phyloP scores from a whole-genome alignment of 1,140 invertebrate species.

The Neuroterus valhalla region DNA sequence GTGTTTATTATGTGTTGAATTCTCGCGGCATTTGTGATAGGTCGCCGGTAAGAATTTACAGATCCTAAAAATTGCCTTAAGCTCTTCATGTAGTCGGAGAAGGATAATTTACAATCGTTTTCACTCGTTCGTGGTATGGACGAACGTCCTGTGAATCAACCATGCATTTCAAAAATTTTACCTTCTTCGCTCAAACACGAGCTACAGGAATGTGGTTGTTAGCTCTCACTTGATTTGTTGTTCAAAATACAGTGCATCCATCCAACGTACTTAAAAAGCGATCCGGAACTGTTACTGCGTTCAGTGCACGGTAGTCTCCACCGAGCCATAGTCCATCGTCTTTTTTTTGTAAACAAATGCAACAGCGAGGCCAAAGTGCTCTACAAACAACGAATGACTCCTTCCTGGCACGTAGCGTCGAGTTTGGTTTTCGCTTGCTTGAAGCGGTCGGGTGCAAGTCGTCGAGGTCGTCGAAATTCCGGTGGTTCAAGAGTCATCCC shows the following conservation, averaged over 20 bases:
- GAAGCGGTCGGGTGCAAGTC: slow-evolving; percentile 40
- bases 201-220: slow-evolving; percentile 26
- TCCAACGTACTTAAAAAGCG: slow-evolving; percentile 54
- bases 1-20: slow-evolving; percentile 49
- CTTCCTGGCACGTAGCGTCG: slow-evolving; percentile 45
- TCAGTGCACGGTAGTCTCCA: slow-evolving; percentile 74
- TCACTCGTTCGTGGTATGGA: slow-evolving; percentile 28
- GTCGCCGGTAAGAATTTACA: too few species aligned
- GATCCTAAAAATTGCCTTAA: too few species aligned
- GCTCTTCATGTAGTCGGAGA: slow-evolving; percentile 38
- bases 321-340: slow-evolving; percentile 67
- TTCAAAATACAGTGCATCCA: slow-evolving; percentile 55
- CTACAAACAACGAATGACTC: slow-evolving; percentile 51
- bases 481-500: slow-evolving; percentile 62
- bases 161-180: slow-evolving; percentile 44
- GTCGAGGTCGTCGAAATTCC: slow-evolving; percentile 56
- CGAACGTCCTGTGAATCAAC: too few species aligned
- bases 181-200: slow-evolving; percentile 43
- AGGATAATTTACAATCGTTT: slow-evolving; percentile 35
- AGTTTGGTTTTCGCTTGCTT: slow-evolving; percentile 15
- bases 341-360: slow-evolving; percentile 69
- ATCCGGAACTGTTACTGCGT: slow-evolving; percentile 59
- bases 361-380: slow-evolving; percentile 69
- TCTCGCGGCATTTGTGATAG: too few species aligned
- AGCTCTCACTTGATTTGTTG: slow-evolving; percentile 68